A percentile compares a stretch with the other conserved stretches of the same genome.
Evolutionary conservation across 2,888 invertebrate genomes (phyloP).

Genomic region (Eupithecia insigniata): DNA sequence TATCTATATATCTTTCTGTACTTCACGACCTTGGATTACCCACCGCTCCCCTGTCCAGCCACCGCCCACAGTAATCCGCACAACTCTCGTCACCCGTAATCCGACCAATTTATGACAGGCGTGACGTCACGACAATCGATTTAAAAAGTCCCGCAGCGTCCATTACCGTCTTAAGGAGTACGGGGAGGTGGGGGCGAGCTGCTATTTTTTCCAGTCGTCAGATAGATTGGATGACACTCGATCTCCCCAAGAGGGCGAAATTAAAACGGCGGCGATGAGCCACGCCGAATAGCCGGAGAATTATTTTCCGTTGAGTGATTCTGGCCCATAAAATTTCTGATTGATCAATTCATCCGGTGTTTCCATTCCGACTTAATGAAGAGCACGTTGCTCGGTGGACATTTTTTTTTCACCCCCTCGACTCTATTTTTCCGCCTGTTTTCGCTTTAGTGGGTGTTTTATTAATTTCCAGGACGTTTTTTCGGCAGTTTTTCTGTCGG

Average conservation of each 20-base stretch:
- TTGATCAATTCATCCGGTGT: conserved; percentile 84
- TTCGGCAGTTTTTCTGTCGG: conserved; percentile 46
- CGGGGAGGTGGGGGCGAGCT: conserved; percentile 51
- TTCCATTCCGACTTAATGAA: conserved; percentile 79
- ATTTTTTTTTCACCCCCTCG: conserved; percentile 66
- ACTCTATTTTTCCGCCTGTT: conserved; percentile 80
- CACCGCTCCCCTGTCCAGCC: not conserved
- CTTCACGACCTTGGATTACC: conserved; percentile 5
- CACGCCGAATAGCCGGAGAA: conserved; percentile 78
- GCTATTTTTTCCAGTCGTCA: conserved; percentile 75
- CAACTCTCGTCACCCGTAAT: conserved; percentile 32
- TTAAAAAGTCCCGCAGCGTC: conserved; percentile 67
- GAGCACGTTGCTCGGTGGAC: conserved; percentile 75
- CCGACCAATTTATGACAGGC: conserved; percentile 46
- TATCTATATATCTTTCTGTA: no score
- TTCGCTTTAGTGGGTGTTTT: conserved; percentile 81
- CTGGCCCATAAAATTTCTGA: conserved; percentile 82
- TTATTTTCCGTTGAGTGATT: conserved; percentile 84
- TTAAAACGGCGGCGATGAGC: conserved; percentile 83
- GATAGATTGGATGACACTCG: conserved; percentile 84
- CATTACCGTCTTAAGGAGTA: conserved; percentile 68
- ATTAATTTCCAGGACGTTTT: conserved; percentile 72
- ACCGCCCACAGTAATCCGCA: conserved; percentile 4
- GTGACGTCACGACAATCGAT: conserved; percentile 57
- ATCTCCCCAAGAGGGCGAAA: conserved; percentile 82